These are phyloP conservation scores for Cryptus armator DNA, from an alignment of 2,888 invertebrate species.

Conservation along the genomic window DNA sequence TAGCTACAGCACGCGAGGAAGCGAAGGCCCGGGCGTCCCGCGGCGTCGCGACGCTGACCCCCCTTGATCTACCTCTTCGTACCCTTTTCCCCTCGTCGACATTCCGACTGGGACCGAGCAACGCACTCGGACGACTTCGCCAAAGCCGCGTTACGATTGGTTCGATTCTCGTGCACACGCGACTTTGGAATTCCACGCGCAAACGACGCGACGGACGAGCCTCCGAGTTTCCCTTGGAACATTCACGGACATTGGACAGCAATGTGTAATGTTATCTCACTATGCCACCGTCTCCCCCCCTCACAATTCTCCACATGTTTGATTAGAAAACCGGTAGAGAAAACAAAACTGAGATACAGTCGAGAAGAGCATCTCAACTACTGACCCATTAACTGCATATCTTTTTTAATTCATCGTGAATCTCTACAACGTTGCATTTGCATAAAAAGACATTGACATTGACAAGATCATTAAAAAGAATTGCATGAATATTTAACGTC, in stretches of 20 bases:
- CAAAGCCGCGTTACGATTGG: slow-evolving; percentile 59
- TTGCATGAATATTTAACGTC: too few species aligned
- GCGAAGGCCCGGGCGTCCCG: slow-evolving; percentile 40
- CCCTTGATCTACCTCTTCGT: slow-evolving; percentile 38
- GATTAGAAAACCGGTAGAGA: background rate
- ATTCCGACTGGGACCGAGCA: slow-evolving; percentile 56
- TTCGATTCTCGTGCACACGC: slow-evolving; percentile 52
- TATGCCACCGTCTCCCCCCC: background rate
- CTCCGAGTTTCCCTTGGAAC: slow-evolving; percentile 18
- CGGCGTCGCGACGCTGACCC: slow-evolving; percentile 68
- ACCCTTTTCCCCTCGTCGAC: slow-evolving; percentile 40
- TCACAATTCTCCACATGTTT: background rate
- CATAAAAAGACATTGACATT: too few species aligned
- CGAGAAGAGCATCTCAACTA: background rate
- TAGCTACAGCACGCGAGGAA: slow-evolving; percentile 43
- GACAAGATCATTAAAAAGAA: too few species aligned
- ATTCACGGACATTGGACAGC: background rate
- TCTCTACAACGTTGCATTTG: too few species aligned
- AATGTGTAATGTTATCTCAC: background rate
- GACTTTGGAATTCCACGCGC: slow-evolving; percentile 55
- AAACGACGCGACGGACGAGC: slow-evolving; percentile 34
- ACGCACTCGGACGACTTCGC: slow-evolving; percentile 48
- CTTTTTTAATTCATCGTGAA: too few species aligned
- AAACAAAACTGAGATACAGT: background rate
- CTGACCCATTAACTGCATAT: background rate